phyloP scores from a whole-genome alignment of 2,888 invertebrate genomes.

The Willowsia nigromaculata region DNA sequence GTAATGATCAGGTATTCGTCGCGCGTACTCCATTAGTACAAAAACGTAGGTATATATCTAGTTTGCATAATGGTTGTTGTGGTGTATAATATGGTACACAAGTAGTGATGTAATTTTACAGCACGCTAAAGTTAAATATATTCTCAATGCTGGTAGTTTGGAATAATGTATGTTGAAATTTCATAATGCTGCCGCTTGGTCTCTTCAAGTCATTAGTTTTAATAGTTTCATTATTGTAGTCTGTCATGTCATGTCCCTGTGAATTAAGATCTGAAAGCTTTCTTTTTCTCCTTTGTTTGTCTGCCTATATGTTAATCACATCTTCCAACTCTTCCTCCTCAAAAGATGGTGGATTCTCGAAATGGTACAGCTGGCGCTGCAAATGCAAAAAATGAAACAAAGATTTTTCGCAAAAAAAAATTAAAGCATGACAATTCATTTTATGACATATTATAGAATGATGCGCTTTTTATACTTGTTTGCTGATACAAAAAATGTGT shows the following conservation, averaged over 20 bases:
- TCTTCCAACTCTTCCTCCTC: constrained; percentile 58
- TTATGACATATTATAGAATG: neutral
- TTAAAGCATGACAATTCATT: neutral
- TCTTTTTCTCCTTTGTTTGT: neutral
- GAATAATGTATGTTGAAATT: neutral
- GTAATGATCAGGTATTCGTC: neutral
- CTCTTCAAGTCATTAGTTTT: constrained; percentile 26
- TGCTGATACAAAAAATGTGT: neutral
- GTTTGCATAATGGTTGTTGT: neutral
- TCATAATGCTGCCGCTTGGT: neutral
- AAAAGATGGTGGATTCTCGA: constrained; percentile 65
- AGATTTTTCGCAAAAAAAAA: neutral
- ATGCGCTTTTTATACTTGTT: neutral
- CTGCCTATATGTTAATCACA: constrained; percentile 17
- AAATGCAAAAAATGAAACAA: neutral
- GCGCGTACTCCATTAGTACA: neutral
- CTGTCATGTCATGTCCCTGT: neutral
- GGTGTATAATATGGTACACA: neutral
- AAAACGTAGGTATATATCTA: no score
- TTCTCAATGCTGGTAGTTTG: neutral
- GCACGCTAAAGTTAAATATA: neutral
- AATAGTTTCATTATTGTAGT: constrained; percentile 17
- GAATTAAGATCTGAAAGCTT: neutral
- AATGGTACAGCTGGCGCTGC: constrained; percentile 61
- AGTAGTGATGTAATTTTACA: neutral